Evolutionary conservation across 2,797 vertebrate genomes (phyloP), one percentile per base, ranked within the genome.

Genomic region (Lophius americanus): DNA sequence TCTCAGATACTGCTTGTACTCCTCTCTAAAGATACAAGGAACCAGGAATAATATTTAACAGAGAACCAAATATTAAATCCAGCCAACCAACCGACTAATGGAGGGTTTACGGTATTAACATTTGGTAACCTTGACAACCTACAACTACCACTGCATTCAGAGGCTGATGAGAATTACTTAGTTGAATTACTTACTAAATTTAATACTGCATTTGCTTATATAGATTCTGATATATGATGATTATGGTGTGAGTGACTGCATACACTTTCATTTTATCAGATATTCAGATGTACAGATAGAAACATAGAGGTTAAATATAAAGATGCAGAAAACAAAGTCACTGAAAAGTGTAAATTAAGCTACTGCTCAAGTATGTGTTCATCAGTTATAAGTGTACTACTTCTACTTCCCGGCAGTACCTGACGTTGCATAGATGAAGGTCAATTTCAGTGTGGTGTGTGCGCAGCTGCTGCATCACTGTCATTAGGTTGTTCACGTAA

Each of bases 391-490:
- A 23, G 56, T 44, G 49, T 7, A 42, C 4, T 9, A 14, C 32
- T 53, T 35, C 2, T 54, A 62, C 44, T 4, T 43, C 7, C 14
- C 33, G 46, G 6, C 3, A 43, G 47, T 85, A 98, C 97, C 94
- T 94, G 78, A 93, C 79, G 6, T 94, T 91, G 83, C 93, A 93
- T 33, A 95, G 80, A 68, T 96, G 92, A 75, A 88, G 70, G 73
- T 94, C 83, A 51, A 94, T 61, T 6, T 70, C 5, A 46, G 87
- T 68, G 2, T 78, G 81, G 59, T 95, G 93, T 63, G 86, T 73
- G 43, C 96, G 94, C 50, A 98, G 89, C 68, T 88, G 89, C 81
- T 95, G 92, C 89, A 97, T 94, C 51, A 94, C 91, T 12, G 73
- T 86, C 91, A 96, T 96, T 76, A 94, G 58, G 1, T 84, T 91